phyloP scores from a whole-genome alignment of 2,888 invertebrate species.

The Schizotus pectinicornis region DNA sequence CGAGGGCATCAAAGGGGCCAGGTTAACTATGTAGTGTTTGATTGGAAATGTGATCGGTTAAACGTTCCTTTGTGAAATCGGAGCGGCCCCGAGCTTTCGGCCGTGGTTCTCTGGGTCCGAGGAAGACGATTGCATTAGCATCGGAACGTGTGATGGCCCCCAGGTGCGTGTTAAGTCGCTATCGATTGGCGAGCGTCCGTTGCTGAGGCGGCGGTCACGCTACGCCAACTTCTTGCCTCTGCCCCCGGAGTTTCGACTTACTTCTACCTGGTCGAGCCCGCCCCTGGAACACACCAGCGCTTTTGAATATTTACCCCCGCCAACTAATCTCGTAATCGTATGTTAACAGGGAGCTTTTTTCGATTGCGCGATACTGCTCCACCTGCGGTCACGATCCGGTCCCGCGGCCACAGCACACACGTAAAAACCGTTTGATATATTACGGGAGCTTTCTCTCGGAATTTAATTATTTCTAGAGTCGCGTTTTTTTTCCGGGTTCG shows the following conservation, averaged over 20 bases:
- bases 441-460: too few species aligned
- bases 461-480: too few species aligned
- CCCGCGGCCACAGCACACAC: too few species aligned
- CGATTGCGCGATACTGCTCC: background rate
- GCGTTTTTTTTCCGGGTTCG: too few species aligned
- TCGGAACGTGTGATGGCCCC: conserved; percentile 50
- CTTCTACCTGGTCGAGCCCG: background rate
- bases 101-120: conserved; percentile 13
- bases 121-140: conserved; percentile 45
- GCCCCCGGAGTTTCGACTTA: background rate
- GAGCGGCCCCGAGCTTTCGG: conserved; percentile 12
- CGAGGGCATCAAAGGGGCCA: conserved; percentile 14
- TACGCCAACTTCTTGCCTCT: conserved; percentile 24
- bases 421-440: too few species aligned
- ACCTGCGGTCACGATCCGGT: background rate
- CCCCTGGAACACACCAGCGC: too few species aligned
- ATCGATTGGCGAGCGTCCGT: conserved; percentile 49
- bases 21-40: conserved; percentile 13
- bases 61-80: conserved; percentile 20
- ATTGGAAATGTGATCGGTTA: conserved; percentile 23
- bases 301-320: conserved; percentile 1
- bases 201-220: conserved; percentile 42
- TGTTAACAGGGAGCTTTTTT: conserved; percentile 1
- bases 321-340: background rate
- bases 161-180: conserved; percentile 54